These are phyloP conservation scores for Scleropages formosus DNA, from an alignment of 2,797 vertebrate genomes.

Conservation along the genomic window DNA sequence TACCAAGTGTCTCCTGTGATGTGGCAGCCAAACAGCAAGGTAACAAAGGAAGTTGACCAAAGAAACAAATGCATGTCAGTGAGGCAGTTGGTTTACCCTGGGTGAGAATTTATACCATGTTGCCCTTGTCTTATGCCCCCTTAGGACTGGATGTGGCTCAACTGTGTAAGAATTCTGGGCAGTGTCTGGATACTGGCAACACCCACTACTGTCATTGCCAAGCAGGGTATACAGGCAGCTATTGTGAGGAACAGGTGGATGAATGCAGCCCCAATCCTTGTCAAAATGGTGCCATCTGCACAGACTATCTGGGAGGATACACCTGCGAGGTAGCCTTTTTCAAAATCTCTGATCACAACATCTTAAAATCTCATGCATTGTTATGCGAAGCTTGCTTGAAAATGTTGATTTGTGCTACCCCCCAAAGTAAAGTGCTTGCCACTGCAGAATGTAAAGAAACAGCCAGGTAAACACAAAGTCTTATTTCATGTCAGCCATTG, in stretches of 20 bases:
- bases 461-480: not conserved
- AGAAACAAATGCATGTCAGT: not conserved
- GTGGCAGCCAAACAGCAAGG: conserved; percentile 91
- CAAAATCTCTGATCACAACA: not conserved
- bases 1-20: conserved; percentile 91
- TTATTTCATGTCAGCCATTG: conserved; percentile 24
- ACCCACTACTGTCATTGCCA: conserved; percentile 92
- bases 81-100: not conserved
- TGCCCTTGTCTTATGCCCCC: not conserved
- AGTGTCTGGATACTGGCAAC: conserved; percentile 83
- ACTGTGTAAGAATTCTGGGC: conserved; percentile 86
- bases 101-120: not conserved
- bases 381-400: not conserved
- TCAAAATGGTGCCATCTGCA: conserved; percentile 92
- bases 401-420: not conserved
- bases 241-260: conserved; percentile 94
- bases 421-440: conserved; percentile 14
- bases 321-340: conserved; percentile 79
- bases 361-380: not conserved
- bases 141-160: conserved; percentile 76
- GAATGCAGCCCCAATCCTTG: conserved; percentile 93
- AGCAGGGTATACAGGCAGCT: conserved; percentile 91
- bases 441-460: not conserved
- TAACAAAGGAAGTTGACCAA: conserved; percentile 40
- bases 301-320: conserved; percentile 89